Conservation (phyloP, 2,113 vertebrate species). For the Odontesthes bonariensis region DNA sequence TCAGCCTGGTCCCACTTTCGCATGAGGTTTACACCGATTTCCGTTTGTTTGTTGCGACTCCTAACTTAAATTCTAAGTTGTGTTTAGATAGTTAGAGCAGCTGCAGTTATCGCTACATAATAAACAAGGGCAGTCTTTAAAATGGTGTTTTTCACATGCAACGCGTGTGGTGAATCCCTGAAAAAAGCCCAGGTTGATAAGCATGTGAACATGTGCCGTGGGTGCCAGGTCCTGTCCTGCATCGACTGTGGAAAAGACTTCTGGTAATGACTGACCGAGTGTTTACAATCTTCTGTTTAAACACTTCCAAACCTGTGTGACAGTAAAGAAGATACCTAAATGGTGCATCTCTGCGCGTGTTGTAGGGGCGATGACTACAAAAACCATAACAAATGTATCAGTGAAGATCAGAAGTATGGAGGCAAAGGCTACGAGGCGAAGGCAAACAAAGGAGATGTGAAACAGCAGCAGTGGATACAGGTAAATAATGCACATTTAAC, state of each 20-base stretch:
- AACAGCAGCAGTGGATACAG: slow-evolving; percentile 96
- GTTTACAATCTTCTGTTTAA: not conserved
- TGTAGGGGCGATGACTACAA: slow-evolving; percentile 93
- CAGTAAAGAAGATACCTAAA: not conserved
- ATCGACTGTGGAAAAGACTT: slow-evolving; percentile 98
- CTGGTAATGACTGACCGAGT: slow-evolving; percentile 79
- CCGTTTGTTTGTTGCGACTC: not conserved
- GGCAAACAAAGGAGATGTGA: slow-evolving; percentile 90
- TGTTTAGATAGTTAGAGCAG: not conserved
- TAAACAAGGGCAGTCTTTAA: not conserved
- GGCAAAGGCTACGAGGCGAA: slow-evolving; percentile 92
- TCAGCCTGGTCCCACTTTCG: not conserved
- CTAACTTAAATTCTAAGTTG: not conserved
- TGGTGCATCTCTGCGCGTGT: not conserved
- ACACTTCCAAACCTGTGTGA: too few species aligned
- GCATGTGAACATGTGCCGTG: slow-evolving; percentile 86
- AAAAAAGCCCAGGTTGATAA: slow-evolving; percentile 96
- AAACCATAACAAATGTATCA: slow-evolving; percentile 89
- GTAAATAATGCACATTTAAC: slow-evolving; percentile 60
- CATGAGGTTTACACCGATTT: not conserved
- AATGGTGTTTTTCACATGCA: slow-evolving; percentile 98
- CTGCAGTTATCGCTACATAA: not conserved
- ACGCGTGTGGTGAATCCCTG: slow-evolving; percentile 91
- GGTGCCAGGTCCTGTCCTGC: slow-evolving; percentile 90
- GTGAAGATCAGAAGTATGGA: slow-evolving; percentile 95